phyloP scores from a whole-genome alignment of 2,888 invertebrate genomes.

The Cyclophora punctaria region DNA sequence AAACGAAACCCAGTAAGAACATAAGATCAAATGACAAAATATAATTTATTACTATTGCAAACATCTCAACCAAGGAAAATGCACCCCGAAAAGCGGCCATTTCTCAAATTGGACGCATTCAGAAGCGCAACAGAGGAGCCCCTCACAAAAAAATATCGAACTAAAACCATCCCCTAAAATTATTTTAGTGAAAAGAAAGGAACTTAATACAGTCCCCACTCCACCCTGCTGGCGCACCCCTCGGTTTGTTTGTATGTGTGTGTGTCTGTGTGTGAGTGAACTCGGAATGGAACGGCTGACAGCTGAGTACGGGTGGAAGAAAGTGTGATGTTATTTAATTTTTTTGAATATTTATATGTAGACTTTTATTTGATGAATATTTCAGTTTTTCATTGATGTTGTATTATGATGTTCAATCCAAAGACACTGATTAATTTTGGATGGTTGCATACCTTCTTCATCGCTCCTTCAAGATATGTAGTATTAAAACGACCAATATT shows the following conservation, averaged over 20 bases:
- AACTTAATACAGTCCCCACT: conserved; percentile 75
- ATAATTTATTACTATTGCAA: conserved; percentile 8
- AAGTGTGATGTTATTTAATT: conserved; percentile 24
- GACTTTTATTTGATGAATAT: too few relatives aligned
- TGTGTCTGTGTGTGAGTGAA: conserved; percentile 55
- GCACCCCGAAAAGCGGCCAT: conserved; percentile 49
- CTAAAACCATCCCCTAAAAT: conserved; percentile 74
- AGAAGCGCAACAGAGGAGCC: conserved; percentile 37
- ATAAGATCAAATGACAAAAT: not conserved
- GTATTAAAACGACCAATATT: too few relatives aligned
- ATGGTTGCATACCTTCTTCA: too few relatives aligned
- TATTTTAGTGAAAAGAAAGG: conserved; percentile 76
- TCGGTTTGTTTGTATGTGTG: conserved; percentile 31
- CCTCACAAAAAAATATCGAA: conserved; percentile 67
- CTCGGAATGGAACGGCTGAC: conserved; percentile 57
- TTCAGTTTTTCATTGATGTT: too few relatives aligned
- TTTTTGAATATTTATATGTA: not conserved
- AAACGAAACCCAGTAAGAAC: too few relatives aligned
- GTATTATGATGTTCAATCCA: too few relatives aligned
- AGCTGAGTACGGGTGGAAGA: conserved; percentile 37
- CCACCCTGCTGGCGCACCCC: conserved; percentile 61
- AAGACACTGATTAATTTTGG: too few relatives aligned
- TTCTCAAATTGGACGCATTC: conserved; percentile 66
- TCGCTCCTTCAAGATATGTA: too few relatives aligned
- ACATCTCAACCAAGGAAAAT: conserved; percentile 47